A percentile compares a stretch with the other conserved stretches of the same genome.
Conservation (phyloP, 2,113 vertebrate genomes). For the Tragulus kanchil region DNA sequence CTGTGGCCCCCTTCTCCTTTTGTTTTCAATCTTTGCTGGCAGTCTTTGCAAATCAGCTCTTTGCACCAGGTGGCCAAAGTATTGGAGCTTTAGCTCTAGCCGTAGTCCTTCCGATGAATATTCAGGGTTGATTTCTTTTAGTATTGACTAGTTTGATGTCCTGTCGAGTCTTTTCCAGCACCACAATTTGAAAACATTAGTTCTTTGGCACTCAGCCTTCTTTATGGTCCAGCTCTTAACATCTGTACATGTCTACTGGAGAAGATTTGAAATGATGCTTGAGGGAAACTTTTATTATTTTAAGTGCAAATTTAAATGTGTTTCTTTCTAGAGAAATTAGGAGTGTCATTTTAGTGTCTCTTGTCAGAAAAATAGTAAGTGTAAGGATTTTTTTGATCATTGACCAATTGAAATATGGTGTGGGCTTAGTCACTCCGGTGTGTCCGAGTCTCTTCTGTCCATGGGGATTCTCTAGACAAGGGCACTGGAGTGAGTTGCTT, state of each 20-base stretch:
- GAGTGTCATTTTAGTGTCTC: neutral
- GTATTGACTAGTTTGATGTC: neutral
- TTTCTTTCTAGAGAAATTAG: neutral
- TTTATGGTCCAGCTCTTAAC: neutral
- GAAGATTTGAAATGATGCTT: too few species aligned
- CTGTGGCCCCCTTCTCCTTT: neutral
- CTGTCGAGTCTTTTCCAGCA: neutral
- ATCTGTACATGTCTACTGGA: neutral
- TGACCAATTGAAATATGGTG: too few species aligned
- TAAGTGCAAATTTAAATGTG: too few species aligned
- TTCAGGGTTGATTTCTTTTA: neutral
- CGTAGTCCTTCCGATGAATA: neutral
- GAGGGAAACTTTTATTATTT: too few species aligned
- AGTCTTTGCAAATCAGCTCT: neutral
- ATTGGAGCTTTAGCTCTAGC: neutral
- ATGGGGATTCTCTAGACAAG: too few species aligned
- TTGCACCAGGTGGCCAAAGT: neutral
- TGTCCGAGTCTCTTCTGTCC: too few species aligned
- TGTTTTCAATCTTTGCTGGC: neutral
- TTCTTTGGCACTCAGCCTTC: neutral
- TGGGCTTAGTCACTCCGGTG: too few species aligned
- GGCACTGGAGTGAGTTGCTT: too few species aligned
- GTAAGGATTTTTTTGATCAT: slow-evolving; percentile 8
- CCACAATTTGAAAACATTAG: neutral
- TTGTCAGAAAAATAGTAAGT: neutral